phyloP scores from a whole-genome alignment of 1,140 invertebrate genomes.

The Penaeus japonicus region DNA sequence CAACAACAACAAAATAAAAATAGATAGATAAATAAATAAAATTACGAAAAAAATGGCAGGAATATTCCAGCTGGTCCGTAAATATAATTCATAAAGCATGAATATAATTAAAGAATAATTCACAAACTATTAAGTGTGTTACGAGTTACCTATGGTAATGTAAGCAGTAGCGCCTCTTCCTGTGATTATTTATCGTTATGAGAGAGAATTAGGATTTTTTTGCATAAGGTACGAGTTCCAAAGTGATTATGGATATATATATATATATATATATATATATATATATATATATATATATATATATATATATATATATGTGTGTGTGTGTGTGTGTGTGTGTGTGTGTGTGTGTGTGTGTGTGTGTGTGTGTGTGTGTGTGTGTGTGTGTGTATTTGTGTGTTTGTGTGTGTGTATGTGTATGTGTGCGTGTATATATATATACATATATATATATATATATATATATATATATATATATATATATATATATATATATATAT shows the following conservation, averaged over 20 bases:
- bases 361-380: background rate
- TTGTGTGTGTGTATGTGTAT: background rate
- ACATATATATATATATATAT: no score
- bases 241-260: background rate
- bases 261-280: background rate
- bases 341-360: background rate
- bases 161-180: no score
- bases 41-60: no score
- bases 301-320: background rate
- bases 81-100: no score
- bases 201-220: no score
- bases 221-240: background rate
- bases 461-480: background rate
- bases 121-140: no score
- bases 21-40: no score
- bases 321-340: background rate
- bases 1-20: no score
- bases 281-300: background rate
- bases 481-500: background rate
- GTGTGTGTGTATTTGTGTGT: background rate
- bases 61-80: no score
- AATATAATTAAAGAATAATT: no score
- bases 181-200: no score
- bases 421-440: background rate
- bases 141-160: no score